phyloP scores from a whole-genome alignment of 1,140 invertebrate genomes.

The Apis cerana region DNA sequence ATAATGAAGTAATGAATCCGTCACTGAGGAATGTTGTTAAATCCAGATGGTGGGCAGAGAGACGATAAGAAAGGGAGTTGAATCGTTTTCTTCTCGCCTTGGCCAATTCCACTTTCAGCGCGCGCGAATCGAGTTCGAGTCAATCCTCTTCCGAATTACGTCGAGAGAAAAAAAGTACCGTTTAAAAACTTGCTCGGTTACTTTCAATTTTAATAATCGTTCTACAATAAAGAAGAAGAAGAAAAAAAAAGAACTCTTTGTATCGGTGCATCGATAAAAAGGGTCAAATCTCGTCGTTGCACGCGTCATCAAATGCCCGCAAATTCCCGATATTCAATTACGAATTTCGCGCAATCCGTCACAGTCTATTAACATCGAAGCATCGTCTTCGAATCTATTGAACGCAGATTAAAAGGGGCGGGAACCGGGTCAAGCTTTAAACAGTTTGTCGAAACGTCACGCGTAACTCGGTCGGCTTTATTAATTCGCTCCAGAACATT shows the following conservation, averaged over 20 bases:
- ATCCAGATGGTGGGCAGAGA: conserved; percentile 8
- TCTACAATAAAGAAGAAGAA: no score
- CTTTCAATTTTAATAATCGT: no score
- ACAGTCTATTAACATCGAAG: background rate
- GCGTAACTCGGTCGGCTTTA: conserved; percentile 30
- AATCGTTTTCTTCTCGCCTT: background rate
- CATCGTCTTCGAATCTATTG: conserved; percentile 8
- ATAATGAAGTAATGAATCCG: conserved; percentile 36
- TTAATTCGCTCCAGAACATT: conserved; percentile 41
- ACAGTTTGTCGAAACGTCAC: conserved; percentile 30
- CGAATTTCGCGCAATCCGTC: background rate
- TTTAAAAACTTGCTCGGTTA: no score
- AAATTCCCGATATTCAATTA: background rate
- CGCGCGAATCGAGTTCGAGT: no score
- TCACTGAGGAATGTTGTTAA: conserved; percentile 51
- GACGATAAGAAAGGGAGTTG: conserved; percentile 45
- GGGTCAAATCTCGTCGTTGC: background rate
- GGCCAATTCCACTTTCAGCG: background rate
- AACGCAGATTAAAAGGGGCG: conserved; percentile 32
- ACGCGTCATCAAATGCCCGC: background rate
- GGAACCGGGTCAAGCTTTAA: conserved; percentile 23
- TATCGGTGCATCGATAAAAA: background rate
- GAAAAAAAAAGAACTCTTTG: no score
- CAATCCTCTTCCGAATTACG: no score
- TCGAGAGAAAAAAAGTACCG: no score